phyloP scores from a whole-genome alignment of 2,797 vertebrate genomes.

The Aphelocoma californica region DNA sequence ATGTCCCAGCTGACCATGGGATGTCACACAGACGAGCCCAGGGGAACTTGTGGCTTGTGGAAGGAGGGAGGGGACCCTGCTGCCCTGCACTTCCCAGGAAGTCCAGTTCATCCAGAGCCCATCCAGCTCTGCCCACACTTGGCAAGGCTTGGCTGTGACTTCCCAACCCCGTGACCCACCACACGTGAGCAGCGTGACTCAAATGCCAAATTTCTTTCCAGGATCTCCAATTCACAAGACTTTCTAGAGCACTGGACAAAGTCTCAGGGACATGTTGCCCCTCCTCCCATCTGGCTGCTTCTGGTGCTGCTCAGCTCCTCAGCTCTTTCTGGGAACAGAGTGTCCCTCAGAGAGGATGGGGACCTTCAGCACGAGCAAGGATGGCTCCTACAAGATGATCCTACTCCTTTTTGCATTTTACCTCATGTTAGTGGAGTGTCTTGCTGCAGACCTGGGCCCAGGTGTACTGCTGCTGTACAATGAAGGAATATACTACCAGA shows the following conservation, averaged over 20 bases:
- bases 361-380: background rate
- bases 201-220: background rate
- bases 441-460: background rate
- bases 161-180: background rate
- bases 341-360: background rate
- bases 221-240: background rate
- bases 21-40: background rate
- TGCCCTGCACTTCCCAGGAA: background rate
- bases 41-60: background rate
- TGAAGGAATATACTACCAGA: background rate
- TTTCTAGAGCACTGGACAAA: background rate
- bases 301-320: background rate
- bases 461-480: background rate
- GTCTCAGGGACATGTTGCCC: background rate
- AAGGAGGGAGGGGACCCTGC: background rate
- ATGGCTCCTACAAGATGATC: background rate
- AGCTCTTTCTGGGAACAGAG: background rate
- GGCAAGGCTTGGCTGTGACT: background rate
- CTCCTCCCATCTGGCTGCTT: background rate
- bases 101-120: background rate
- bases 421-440: background rate
- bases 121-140: background rate
- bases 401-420: background rate
- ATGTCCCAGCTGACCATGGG: background rate
- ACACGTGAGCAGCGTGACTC: fast-evolving